Percentiles rank a stretch among this genome's conserved stretches.
These are phyloP conservation scores for Fregetta grallaria DNA, from an alignment of 2,113 vertebrate genomes.

Conservation along the genomic window DNA sequence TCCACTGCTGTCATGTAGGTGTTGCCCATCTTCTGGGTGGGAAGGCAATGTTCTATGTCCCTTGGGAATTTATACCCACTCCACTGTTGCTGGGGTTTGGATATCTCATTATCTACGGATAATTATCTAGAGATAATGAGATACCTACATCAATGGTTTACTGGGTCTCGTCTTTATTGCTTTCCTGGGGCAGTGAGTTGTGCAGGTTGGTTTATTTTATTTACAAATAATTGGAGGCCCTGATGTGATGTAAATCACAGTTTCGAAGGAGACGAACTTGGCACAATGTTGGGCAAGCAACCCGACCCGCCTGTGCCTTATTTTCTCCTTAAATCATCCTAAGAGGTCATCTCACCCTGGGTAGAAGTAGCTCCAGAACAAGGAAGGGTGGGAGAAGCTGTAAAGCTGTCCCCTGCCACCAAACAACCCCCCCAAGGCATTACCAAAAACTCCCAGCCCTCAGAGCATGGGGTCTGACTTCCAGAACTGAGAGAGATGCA, in stretches of 20 bases:
- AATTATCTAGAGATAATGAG: slow-evolving; percentile 31
- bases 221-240: not conserved
- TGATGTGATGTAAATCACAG: not conserved
- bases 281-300: not conserved
- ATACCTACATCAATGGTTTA: not conserved
- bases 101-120: not conserved
- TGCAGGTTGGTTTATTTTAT: not conserved
- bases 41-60: not conserved
- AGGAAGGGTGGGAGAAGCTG: not conserved
- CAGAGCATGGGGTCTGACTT: not conserved
- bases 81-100: not conserved
- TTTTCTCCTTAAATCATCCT: not conserved
- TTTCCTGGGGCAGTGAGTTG: not conserved
- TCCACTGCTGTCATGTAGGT: not conserved
- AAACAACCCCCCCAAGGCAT: accelerated
- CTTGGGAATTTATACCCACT: not conserved
- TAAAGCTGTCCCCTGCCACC: not conserved
- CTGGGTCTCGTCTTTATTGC: not conserved
- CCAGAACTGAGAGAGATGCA: not conserved
- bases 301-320: not conserved
- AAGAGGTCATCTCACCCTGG: not conserved
- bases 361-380: not conserved
- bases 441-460: not conserved
- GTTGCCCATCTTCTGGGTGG: not conserved
- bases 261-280: not conserved